Percentiles rank a stretch among this genome's conserved stretches.
These are phyloP conservation scores for Oreonectes daqikongensis DNA, from an alignment of 2,797 vertebrate genomes.

Conservation along the genomic window DNA sequence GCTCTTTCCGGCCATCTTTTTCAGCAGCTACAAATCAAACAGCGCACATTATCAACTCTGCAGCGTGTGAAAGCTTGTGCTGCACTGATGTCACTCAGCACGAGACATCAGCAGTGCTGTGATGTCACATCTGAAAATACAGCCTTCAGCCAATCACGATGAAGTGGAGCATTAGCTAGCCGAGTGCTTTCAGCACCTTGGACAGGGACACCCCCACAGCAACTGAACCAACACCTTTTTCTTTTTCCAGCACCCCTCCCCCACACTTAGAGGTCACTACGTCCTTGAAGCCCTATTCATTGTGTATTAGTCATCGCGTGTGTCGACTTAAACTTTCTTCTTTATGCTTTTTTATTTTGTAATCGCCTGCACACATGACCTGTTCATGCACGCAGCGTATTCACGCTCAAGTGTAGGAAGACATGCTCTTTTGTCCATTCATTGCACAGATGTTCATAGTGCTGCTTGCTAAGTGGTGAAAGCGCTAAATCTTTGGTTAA, in stretches of 20 bases:
- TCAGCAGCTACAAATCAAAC: slow-evolving; percentile 25
- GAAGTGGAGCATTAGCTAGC: not conserved
- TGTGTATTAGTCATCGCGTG: slow-evolving; percentile 29
- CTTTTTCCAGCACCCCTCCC: slow-evolving; percentile 13
- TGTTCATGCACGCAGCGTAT: not conserved
- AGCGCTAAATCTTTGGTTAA: slow-evolving; percentile 29
- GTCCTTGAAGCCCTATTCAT: slow-evolving; percentile 33
- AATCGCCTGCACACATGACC: not conserved
- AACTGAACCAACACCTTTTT: not conserved
- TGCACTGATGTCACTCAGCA: slow-evolving; percentile 30
- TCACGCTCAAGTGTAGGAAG: not conserved
- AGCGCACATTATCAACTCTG: not conserved
- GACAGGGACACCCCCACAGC: slow-evolving; percentile 21
- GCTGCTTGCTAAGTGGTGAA: slow-evolving; percentile 22
- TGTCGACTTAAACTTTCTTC: not conserved
- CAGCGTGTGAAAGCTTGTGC: slow-evolving; percentile 29
- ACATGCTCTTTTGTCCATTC: slow-evolving; percentile 40
- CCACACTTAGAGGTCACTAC: slow-evolving; percentile 36
- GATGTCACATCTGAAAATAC: slow-evolving; percentile 25
- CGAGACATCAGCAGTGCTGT: slow-evolving; percentile 16
- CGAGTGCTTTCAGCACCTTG: slow-evolving; percentile 45
- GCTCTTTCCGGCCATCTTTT: slow-evolving; percentile 11
- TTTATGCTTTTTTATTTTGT: not conserved
- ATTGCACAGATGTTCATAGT: slow-evolving; percentile 46
- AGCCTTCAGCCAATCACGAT: slow-evolving; percentile 12